Evolutionary conservation across 2,113 vertebrate species (phyloP).

Genomic region (Pangasianodon gigas): DNA sequence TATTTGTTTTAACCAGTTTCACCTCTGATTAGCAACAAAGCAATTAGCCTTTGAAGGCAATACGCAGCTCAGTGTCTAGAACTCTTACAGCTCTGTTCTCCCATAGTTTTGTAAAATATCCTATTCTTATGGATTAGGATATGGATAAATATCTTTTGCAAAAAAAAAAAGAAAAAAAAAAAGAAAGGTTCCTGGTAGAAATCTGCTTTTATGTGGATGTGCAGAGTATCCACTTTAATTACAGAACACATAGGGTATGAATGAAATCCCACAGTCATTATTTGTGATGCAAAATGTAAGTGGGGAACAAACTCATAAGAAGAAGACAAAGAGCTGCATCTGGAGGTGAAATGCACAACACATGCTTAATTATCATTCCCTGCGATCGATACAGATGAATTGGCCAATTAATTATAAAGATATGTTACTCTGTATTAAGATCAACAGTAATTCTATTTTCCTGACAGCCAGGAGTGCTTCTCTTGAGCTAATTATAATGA

Average conservation of each 20-base stretch:
- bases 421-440: conserved; percentile 14
- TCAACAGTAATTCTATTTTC: background rate
- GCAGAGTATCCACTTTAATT: background rate
- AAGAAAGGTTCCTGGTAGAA: background rate
- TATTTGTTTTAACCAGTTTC: conserved; percentile 29
- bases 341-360: conserved; percentile 5
- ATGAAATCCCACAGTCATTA: background rate
- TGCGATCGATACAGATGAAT: conserved; percentile 17
- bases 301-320: background rate
- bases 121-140: background rate
- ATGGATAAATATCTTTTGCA: background rate
- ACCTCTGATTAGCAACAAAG: conserved; percentile 31
- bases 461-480: conserved; percentile 7
- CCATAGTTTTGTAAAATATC: background rate
- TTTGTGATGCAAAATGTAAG: background rate
- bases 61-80: background rate
- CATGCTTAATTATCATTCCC: conserved; percentile 37
- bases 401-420: conserved; percentile 31
- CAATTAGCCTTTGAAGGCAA: conserved; percentile 4
- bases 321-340: background rate
- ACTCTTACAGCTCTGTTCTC: background rate
- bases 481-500: conserved; percentile 10
- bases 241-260: background rate
- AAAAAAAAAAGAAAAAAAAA: background rate
- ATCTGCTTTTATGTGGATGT: background rate